Evolutionary conservation across 2,113 vertebrate genomes (phyloP).

Genomic region (Mus spicilegus): DNA sequence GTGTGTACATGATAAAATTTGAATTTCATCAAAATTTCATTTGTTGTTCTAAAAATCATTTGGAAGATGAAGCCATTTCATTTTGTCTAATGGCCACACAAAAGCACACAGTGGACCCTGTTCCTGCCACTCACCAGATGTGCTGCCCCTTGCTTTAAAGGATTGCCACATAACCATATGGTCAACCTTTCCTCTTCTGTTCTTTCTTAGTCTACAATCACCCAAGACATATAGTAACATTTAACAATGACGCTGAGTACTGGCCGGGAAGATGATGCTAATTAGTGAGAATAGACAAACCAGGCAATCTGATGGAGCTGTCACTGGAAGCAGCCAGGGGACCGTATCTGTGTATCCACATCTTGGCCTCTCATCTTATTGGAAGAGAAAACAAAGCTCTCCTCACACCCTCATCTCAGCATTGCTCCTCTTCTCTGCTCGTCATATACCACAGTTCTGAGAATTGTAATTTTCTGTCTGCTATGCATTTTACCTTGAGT

Average conservation of each 20-base stretch:
- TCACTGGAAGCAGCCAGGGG: not conserved
- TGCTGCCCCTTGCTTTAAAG: not conserved
- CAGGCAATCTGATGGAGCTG: not conserved
- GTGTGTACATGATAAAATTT: not conserved
- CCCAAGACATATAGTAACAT: not conserved
- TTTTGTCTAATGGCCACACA: not conserved
- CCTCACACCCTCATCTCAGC: not conserved
- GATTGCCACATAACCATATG: not conserved
- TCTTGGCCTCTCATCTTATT: not conserved
- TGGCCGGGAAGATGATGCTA: not conserved
- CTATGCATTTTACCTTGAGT: not conserved
- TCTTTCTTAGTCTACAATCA: not conserved
- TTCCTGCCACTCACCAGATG: not conserved
- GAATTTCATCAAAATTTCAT: slow-evolving; percentile 29
- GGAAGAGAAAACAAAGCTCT: not conserved
- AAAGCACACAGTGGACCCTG: not conserved
- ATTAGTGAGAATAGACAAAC: not conserved
- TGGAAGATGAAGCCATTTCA: not conserved
- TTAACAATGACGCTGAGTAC: not conserved
- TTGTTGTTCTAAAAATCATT: not conserved
- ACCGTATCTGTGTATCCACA: not conserved
- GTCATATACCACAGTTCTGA: not conserved
- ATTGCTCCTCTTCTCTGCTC: not conserved
- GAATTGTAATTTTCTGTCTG: not conserved
- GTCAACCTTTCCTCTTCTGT: not conserved